Evolutionary conservation across 2,888 invertebrate genomes (phyloP).

Genomic region (Lasioglossum vierecki): DNA sequence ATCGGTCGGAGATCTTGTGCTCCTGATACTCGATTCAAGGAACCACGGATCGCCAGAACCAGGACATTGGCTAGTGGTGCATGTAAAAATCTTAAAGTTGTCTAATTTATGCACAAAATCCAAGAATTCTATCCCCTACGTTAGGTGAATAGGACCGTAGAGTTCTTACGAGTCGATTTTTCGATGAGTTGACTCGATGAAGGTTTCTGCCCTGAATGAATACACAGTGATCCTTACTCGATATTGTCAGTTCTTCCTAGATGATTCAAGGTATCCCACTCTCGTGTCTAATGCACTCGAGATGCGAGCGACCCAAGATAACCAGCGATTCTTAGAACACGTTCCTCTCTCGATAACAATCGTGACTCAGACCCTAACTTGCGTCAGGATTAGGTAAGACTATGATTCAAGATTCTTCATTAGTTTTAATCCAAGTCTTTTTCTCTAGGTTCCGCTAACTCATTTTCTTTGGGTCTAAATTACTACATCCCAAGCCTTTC

Average conservation of each 20-base stretch:
- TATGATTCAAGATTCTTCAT: neutral
- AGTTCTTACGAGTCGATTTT: neutral
- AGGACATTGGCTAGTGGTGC: neutral
- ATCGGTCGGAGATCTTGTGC: neutral
- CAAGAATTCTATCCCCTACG: neutral
- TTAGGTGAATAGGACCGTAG: neutral
- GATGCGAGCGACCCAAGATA: neutral
- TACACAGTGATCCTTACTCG: neutral
- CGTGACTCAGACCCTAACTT: neutral
- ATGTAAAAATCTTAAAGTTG: neutral
- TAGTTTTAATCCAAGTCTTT: neutral
- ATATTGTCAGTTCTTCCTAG: neutral
- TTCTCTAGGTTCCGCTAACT: neutral
- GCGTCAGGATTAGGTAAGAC: neutral
- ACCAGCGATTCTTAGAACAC: neutral
- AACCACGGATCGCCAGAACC: neutral
- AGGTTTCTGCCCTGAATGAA: neutral
- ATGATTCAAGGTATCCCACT: neutral
- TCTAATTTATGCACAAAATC: neutral
- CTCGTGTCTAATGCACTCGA: neutral
- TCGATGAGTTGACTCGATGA: neutral
- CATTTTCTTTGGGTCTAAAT: constrained; percentile 1
- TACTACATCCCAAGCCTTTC: neutral
- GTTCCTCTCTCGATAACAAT: constrained; percentile 2
- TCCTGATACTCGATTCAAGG: neutral